Percentiles rank a stretch among this genome's conserved stretches.
phyloP scores from a whole-genome alignment of 2,797 vertebrate species.

The Perodicticus potto region DNA sequence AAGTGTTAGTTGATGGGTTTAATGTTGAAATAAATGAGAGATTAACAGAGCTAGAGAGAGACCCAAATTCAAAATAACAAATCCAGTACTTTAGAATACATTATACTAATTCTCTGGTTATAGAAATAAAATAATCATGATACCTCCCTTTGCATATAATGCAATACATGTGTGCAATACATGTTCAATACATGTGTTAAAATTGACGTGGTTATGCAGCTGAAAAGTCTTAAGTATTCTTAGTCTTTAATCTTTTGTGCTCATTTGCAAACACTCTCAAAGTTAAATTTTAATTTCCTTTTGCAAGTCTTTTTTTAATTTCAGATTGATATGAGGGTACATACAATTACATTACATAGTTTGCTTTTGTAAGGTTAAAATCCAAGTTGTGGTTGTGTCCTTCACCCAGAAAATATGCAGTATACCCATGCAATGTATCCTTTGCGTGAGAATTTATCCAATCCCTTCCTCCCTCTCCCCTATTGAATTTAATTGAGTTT shows the following conservation, averaged over 20 bases:
- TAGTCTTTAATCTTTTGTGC: slow-evolving; percentile 6
- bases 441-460: too few relatives aligned
- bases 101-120: not conserved
- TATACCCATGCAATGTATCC: too few relatives aligned
- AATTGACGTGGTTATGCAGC: not conserved
- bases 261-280: not conserved
- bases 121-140: slow-evolving; percentile 17
- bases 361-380: too few relatives aligned
- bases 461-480: too few relatives aligned
- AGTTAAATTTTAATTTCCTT: not conserved
- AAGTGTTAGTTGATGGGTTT: slow-evolving; percentile 58
- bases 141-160: not conserved
- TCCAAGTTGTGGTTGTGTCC: too few relatives aligned
- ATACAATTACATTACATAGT: too few relatives aligned
- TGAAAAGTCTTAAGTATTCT: not conserved
- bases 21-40: slow-evolving; percentile 44
- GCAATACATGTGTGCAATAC: not conserved
- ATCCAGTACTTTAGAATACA: not conserved
- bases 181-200: not conserved
- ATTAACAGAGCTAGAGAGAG: not conserved
- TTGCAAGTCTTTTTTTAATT: not conserved
- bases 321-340: too few relatives aligned
- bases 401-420: too few relatives aligned
- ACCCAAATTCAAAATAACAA: slow-evolving; percentile 14
- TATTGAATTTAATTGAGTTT: too few relatives aligned